These are phyloP conservation scores for Teleopsis dalmanni DNA, from an alignment of 1,140 invertebrate genomes.

Conservation along the genomic window DNA sequence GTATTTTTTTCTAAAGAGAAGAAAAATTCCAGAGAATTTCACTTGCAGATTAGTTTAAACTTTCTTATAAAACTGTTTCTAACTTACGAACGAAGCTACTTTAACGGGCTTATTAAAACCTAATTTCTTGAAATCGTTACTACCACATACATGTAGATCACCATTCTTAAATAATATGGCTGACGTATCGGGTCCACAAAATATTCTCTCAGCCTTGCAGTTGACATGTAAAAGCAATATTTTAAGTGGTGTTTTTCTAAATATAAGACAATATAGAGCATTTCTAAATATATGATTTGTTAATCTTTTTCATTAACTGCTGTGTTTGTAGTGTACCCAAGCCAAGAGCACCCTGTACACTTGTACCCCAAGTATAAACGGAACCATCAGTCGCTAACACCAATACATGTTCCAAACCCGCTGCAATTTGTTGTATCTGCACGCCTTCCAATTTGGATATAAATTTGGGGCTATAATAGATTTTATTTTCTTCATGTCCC, in stretches of 20 bases:
- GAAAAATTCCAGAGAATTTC: neutral
- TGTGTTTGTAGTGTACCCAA: constrained; percentile 53
- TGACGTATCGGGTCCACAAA: constrained; percentile 58
- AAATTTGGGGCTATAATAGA: constrained; percentile 54
- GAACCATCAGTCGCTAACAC: constrained; percentile 55
- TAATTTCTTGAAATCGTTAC: constrained; percentile 62
- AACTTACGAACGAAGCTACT: constrained; percentile 35
- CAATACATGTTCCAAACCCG: constrained; percentile 60
- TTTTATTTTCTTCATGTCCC: constrained; percentile 60
- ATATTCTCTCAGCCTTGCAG: constrained; percentile 49
- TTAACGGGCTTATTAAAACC: constrained; percentile 48
- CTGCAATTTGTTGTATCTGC: constrained; percentile 56
- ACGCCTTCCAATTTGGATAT: constrained; percentile 53
- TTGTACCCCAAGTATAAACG: constrained; percentile 64
- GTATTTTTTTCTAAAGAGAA: constrained; percentile 28
- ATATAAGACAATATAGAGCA: neutral
- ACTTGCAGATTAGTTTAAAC: too few species aligned
- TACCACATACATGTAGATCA: constrained; percentile 59
- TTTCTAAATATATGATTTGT: neutral
- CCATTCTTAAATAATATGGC: constrained; percentile 59
- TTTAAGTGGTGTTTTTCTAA: constrained; percentile 33
- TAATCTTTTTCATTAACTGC: constrained; percentile 17
- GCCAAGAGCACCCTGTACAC: constrained; percentile 57
- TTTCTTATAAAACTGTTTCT: neutral
- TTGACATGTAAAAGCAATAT: constrained; percentile 43